Conservation (phyloP, 2,797 vertebrate species). For the Gallirallus australis region DNA sequence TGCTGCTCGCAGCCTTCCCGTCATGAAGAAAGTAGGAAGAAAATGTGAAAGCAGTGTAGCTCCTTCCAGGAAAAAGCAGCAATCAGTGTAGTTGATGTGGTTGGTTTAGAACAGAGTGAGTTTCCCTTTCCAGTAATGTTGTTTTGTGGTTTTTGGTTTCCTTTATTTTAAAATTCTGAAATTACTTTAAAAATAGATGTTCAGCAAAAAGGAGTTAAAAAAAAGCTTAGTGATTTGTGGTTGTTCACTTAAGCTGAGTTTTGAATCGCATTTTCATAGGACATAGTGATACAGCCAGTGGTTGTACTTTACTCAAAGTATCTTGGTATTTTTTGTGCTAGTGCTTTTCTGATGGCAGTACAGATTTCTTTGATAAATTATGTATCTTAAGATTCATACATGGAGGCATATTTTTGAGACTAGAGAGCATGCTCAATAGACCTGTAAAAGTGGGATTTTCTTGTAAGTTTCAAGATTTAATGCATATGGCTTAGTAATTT, state of each 20-base stretch:
- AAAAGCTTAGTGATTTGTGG: neutral
- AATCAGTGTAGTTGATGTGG: neutral
- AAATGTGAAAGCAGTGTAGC: neutral
- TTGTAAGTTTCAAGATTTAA: neutral
- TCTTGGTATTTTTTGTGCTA: neutral
- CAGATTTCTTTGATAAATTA: neutral
- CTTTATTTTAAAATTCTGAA: neutral
- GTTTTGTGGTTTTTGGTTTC: neutral
- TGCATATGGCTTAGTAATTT: slow-evolving; percentile 7
- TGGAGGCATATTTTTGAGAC: neutral
- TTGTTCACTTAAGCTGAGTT: neutral
- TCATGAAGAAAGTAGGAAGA: neutral
- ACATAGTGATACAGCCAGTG: neutral
- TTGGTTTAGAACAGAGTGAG: neutral
- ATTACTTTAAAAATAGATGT: slow-evolving; percentile 30
- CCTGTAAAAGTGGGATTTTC: neutral
- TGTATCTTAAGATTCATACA: neutral
- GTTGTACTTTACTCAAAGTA: neutral
- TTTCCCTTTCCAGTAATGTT: neutral
- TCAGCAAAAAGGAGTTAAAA: neutral
- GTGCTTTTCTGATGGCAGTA: neutral
- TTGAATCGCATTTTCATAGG: neutral
- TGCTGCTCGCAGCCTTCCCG: neutral
- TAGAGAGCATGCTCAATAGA: neutral
- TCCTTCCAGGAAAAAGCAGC: neutral